phyloP scores from a whole-genome alignment of 2,797 vertebrate genomes.

The Coracias cyanogaster region DNA sequence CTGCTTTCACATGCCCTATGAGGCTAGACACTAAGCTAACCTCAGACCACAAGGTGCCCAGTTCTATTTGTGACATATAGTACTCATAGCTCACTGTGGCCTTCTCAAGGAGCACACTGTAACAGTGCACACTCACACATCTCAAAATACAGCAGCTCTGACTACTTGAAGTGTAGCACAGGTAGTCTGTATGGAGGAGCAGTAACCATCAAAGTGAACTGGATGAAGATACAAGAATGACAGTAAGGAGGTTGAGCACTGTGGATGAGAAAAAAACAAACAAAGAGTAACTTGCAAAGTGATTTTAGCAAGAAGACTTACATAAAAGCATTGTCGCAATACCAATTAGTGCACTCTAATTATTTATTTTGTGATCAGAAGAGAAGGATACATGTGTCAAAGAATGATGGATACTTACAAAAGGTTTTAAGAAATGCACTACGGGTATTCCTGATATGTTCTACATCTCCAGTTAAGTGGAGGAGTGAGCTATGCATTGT shows the following conservation, averaged over 20 bases:
- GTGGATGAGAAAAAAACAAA: not conserved
- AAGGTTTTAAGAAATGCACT: not conserved
- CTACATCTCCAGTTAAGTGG: not conserved
- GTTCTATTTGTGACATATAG: not conserved
- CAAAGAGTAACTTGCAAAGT: not conserved
- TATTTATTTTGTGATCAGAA: not conserved
- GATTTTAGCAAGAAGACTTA: not conserved
- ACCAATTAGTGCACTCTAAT: not conserved
- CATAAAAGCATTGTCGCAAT: not conserved
- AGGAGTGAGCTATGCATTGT: not conserved
- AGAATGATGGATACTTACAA: not conserved
- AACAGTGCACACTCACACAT: not conserved
- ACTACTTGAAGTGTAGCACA: not conserved
- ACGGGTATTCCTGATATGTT: not conserved
- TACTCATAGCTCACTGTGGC: not conserved
- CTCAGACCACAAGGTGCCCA: not conserved
- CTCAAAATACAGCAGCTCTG: not conserved
- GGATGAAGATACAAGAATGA: not conserved
- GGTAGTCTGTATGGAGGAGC: not conserved
- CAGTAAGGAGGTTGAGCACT: not conserved
- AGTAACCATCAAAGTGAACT: not conserved
- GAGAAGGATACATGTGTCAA: not conserved
- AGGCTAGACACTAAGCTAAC: not conserved
- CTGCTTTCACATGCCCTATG: not conserved
- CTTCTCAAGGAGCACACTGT: not conserved